phyloP scores from a whole-genome alignment of 30 jellyfish, hydroid and myxozoan genomes.

The Chrysaora quinquecirrha region DNA sequence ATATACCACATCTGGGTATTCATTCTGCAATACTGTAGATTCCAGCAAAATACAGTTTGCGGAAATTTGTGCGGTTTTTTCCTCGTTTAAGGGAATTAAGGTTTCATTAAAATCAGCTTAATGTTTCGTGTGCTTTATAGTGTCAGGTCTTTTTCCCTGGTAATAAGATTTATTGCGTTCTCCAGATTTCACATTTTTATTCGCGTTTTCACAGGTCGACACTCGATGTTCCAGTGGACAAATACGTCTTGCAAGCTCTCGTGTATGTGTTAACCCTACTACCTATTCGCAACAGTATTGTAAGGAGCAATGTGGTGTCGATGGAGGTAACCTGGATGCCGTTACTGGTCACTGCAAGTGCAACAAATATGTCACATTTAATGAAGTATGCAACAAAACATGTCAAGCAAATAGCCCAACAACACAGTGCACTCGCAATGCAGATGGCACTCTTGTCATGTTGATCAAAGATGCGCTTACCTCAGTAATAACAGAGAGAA shows the following conservation, averaged over 20 bases:
- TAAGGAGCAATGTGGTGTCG: slow-evolving; percentile 72
- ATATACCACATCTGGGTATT: too few relatives aligned
- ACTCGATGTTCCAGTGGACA: slow-evolving; percentile 79
- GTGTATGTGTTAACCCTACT: slow-evolving; percentile 70
- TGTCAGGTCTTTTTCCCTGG: too few relatives aligned
- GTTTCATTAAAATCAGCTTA: too few relatives aligned
- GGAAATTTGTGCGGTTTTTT: too few relatives aligned
- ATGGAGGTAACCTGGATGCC: slow-evolving; percentile 76
- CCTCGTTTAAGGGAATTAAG: too few relatives aligned
- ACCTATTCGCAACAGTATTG: slow-evolving; percentile 39
- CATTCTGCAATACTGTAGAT: too few relatives aligned
- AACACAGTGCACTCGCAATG: slow-evolving; percentile 32
- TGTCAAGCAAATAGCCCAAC: slow-evolving; percentile 67
- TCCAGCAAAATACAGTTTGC: too few relatives aligned
- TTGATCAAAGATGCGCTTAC: slow-evolving; percentile 5
- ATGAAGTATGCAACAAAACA: slow-evolving; percentile 78
- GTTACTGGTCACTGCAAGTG: slow-evolving; percentile 82
- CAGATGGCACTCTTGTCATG: slow-evolving; percentile 61
- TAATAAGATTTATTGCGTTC: too few relatives aligned
- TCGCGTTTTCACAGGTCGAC: too few relatives aligned
- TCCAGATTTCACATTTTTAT: too few relatives aligned
- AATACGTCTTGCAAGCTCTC: slow-evolving; percentile 78
- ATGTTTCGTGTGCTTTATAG: too few relatives aligned
- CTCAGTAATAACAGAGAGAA: background rate
- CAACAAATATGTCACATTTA: slow-evolving; percentile 46